phyloP scores from a whole-genome alignment of 1,140 invertebrate species.

The Psilanteris sp. region DNA sequence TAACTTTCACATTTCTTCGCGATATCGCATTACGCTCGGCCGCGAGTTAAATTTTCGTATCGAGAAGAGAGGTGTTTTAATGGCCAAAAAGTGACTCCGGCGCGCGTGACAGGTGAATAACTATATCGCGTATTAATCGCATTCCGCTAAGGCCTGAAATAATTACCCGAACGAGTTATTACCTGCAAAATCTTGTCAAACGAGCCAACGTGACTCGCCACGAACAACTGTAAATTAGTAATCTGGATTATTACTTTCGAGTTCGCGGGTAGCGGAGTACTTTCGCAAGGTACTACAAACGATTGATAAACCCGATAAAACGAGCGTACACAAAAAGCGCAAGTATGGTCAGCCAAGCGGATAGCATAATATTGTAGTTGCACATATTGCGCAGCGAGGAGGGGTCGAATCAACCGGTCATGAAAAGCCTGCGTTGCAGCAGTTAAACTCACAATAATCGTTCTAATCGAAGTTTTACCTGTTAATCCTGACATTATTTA shows the following conservation, averaged over 20 bases:
- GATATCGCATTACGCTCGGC: not conserved
- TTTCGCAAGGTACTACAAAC: conserved; percentile 57
- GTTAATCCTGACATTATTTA: conserved; percentile 7
- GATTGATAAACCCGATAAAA: conserved; percentile 63
- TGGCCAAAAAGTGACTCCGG: conserved; percentile 17
- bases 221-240: conserved; percentile 56
- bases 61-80: conserved; percentile 8
- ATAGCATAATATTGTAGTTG: conserved; percentile 44
- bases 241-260: conserved; percentile 50
- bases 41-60: conserved; percentile 2
- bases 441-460: conserved; percentile 23
- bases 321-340: conserved; percentile 49
- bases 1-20: conserved; percentile 32
- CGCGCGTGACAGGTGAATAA: conserved; percentile 39
- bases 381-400: conserved; percentile 2
- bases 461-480: conserved; percentile 11
- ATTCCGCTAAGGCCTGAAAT: conserved; percentile 45
- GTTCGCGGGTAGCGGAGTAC: conserved; percentile 14
- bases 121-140: conserved; percentile 44
- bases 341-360: conserved; percentile 43
- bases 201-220: conserved; percentile 47
- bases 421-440: conserved; percentile 34
- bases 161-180: conserved; percentile 54
- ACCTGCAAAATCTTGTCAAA: conserved; percentile 59
- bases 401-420: conserved; percentile 21